Conservation (phyloP, 1,140 invertebrate species). For the Augochlora pura region DNA sequence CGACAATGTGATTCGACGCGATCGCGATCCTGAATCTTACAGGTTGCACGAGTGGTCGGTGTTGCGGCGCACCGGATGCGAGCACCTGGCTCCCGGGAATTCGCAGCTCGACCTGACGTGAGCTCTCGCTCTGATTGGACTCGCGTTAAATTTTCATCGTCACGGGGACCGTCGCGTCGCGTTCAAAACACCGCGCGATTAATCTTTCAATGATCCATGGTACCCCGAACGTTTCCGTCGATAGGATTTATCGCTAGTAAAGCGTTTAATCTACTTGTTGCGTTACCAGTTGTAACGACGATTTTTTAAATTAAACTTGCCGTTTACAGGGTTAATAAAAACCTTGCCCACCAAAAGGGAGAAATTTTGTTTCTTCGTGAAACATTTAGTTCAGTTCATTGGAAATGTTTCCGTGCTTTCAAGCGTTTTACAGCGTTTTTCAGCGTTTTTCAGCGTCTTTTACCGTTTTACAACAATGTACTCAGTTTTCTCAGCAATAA, state of each 20-base stretch:
- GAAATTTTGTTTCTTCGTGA: too few species aligned
- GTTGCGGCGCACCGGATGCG: not conserved
- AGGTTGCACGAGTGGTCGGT: constrained; percentile 5
- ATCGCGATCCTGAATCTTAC: constrained; percentile 18
- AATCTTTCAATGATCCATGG: not conserved
- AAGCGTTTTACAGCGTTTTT: too few species aligned
- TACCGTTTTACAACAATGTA: too few species aligned
- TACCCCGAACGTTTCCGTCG: not conserved
- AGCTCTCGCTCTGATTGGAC: not conserved
- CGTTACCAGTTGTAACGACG: not conserved
- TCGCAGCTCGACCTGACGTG: not conserved
- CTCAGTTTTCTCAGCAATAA: too few species aligned
- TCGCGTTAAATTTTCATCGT: not conserved
- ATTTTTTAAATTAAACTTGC: not conserved
- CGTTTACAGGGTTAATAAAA: not conserved
- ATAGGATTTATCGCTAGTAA: not conserved
- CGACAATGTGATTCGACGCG: not conserved
- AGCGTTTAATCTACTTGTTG: not conserved
- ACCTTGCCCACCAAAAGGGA: too few species aligned
- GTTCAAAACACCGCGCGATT: not conserved
- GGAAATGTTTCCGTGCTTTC: too few species aligned
- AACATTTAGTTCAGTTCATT: too few species aligned
- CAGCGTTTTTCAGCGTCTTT: too few species aligned
- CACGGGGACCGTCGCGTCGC: too few species aligned
- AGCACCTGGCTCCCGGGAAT: not conserved